Evolutionary conservation across 2,797 vertebrate genomes (phyloP).

Genomic region (Crossoptilon crossoptilon): DNA sequence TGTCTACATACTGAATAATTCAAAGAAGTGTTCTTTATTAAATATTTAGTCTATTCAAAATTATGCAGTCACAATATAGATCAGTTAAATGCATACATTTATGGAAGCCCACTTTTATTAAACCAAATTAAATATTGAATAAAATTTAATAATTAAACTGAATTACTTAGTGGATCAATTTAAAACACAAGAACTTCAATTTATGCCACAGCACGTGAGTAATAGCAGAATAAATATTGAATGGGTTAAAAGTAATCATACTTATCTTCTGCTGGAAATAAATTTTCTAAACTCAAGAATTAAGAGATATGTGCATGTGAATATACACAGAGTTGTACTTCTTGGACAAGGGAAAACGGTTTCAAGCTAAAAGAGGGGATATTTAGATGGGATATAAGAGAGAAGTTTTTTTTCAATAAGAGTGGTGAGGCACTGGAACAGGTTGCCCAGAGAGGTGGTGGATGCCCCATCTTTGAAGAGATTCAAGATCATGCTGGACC

Average conservation of each 20-base stretch:
- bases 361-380: too few species aligned
- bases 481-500: too few species aligned
- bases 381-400: too few species aligned
- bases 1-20: constrained; percentile 81
- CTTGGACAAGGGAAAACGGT: too few species aligned
- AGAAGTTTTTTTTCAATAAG: too few species aligned
- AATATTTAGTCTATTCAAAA: constrained; percentile 84
- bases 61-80: constrained; percentile 77
- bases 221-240: constrained; percentile 74
- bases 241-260: constrained; percentile 67
- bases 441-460: too few species aligned
- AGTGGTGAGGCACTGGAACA: too few species aligned
- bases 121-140: constrained; percentile 86
- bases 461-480: too few species aligned
- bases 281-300: constrained; percentile 17
- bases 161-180: constrained; percentile 80
- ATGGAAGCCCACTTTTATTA: constrained; percentile 80
- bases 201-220: constrained; percentile 55
- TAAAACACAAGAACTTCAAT: constrained; percentile 75
- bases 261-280: background rate
- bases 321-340: background rate
- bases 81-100: constrained; percentile 82
- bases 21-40: constrained; percentile 79
- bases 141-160: constrained; percentile 86
- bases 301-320: background rate